Evolutionary conservation across 1,140 invertebrate species (phyloP), one percentile per base, ranked within the genome.

Genomic region (Zaprionus tsacasi): DNA sequence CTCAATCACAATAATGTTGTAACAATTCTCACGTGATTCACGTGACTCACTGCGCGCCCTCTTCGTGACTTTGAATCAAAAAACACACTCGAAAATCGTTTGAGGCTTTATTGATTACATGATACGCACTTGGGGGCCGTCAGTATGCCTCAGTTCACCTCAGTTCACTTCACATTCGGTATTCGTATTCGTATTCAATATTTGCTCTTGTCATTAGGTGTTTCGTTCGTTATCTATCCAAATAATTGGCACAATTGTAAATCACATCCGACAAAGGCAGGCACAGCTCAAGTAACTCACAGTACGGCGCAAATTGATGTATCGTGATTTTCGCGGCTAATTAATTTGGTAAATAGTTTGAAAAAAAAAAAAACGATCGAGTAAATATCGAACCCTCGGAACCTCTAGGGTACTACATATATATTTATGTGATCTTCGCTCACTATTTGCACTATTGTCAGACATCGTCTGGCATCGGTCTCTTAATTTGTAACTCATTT

Each of bases 201-300:
- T 88, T 88, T 89, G 70, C 45, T 57, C 43, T 69, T 78, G 35
- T 81, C 38, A 83, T 87, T 64, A 75, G 60, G 56, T 63, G 7
- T 54, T 50, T 2, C 48, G 17, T 17, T 56, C 27, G 30, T 76
- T 77, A 58, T 80, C 69, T 78, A 65, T 48, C 74, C 82, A 85
- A 85, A 74, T 81, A 81, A 85, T 76, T 82, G 80, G 68, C 80
- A 87, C 82, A 82, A 82, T 87, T 87, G 80, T 79, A 75, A 80
- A 71, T 70, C 59, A 65, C 60, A 57, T 63, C 17, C 17, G 15
- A 45, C 40, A 45, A 71, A 80, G 27, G 27, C 27, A 30, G 27
- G 38, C 17, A 13, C 50, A 52, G 17, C 35, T 50, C 52, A 17
- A 87, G 60, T 55, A 72, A 66, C 30, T 82, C 79, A 45, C 85